phyloP scores from a whole-genome alignment of 2,113 vertebrate genomes.

The Ictalurus furcatus region DNA sequence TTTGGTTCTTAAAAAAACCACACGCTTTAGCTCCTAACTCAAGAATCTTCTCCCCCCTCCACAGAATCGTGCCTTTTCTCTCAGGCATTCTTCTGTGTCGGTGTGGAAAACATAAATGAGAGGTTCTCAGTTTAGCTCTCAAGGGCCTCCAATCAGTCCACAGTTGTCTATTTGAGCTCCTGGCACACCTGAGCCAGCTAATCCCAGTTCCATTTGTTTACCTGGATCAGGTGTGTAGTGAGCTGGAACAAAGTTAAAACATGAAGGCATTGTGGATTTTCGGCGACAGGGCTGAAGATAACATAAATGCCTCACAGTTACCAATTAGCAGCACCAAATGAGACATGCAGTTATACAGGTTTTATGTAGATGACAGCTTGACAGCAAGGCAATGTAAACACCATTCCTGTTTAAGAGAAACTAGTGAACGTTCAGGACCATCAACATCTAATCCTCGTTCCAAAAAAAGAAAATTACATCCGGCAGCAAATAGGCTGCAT shows the following conservation, averaged over 20 bases:
- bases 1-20: background rate
- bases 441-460: background rate
- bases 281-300: background rate
- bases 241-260: slow-evolving; percentile 3
- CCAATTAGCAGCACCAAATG: slow-evolving; percentile 38
- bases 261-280: slow-evolving; percentile 4
- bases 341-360: slow-evolving; percentile 4
- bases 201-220: slow-evolving; percentile 27
- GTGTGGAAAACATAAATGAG: background rate
- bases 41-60: slow-evolving; percentile 19
- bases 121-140: background rate
- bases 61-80: background rate
- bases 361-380: slow-evolving; percentile 17
- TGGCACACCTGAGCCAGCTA: slow-evolving; percentile 5
- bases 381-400: background rate
- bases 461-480: background rate
- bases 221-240: slow-evolving; percentile 21
- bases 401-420: background rate
- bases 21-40: background rate
- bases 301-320: slow-evolving; percentile 23
- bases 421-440: background rate
- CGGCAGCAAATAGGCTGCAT: background rate
- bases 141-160: background rate
- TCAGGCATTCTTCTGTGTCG: slow-evolving; percentile 4
- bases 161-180: background rate